phyloP scores from a whole-genome alignment of 1,140 invertebrate genomes.

The Lutraria rhynchaena region DNA sequence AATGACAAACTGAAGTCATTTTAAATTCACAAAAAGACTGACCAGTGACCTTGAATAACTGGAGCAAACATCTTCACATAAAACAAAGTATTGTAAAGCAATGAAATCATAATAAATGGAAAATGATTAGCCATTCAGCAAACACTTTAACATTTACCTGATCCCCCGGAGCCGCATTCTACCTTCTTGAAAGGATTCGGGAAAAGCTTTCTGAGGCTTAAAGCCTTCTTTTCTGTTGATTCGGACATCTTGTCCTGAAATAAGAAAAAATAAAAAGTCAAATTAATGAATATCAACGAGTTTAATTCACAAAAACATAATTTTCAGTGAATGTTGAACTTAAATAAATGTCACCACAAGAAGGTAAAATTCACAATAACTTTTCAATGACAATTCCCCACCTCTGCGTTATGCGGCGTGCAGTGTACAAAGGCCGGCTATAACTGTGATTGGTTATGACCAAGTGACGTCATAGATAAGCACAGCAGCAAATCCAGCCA shows the following conservation, averaged over 20 bases:
- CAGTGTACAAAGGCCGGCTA: conserved; percentile 22
- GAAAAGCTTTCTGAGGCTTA: neutral
- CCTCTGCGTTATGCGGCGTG: conserved; percentile 30
- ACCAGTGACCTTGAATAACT: no score
- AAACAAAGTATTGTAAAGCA: neutral
- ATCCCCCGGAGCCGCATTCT: neutral
- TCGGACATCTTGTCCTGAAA: conserved; percentile 29
- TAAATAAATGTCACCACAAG: neutral
- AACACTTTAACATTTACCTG: neutral
- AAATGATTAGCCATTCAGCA: no score
- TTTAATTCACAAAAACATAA: neutral
- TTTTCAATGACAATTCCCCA: conserved; percentile 33
- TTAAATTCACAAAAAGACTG: no score
- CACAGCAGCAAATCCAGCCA: neutral
- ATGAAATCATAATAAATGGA: no score
- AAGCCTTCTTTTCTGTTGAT: conserved; percentile 4
- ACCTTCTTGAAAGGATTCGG: conserved; percentile 23
- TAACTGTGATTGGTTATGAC: conserved; percentile 7
- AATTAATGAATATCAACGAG: neutral
- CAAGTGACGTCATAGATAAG: conserved; percentile 20
- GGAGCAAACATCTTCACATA: no score
- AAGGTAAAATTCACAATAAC: neutral
- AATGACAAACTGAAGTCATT: no score
- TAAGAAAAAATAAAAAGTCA: neutral
- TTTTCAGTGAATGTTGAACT: no score